Evolutionary conservation across 2,113 vertebrate genomes (phyloP), one percentile per base, ranked within the genome.

Genomic region (Bubo bubo): DNA sequence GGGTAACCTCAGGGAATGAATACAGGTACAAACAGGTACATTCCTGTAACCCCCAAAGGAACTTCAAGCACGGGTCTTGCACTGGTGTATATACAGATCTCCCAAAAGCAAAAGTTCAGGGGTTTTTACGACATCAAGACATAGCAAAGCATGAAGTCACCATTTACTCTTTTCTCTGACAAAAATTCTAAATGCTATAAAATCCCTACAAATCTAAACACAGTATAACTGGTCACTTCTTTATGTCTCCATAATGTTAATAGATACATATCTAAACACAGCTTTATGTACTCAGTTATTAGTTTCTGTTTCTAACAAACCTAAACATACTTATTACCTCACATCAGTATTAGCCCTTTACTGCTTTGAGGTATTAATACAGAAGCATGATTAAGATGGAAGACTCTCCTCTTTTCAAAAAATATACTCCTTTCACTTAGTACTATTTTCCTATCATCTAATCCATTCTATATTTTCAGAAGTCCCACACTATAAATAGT

Each of bases 351-450:
- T 76, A 97, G 89, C 93, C 93, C 89, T 96, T 96, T 45, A 45
- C 70, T 76, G 84, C 84, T 95, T 77, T 89, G 74, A 95, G 89
- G 86, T 94, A 79, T 87, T 70, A 70, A 70, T 10, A 77, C 39
- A 87, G 60, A 67, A 96, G 59, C 76, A 60, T 14, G 1, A 28
- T 34, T 66, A 90, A 58, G 43, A 68, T 2, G 8, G 86, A 84
- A 92, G 86, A 94, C 58, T 39, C 55, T 64, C 62, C 13, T 71
- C 62, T 62, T 45, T 53, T 52, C 12, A 71, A 82, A 97, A 91
- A 76, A 88, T 75, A 93, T 12, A 93, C 37, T 58, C 56, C 67
- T 91, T 89, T 56, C 55, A 77, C 71, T 85, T 80, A 41, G 35
- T 32, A 41, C 58, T 39, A n/a, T 63, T 81, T 55, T 55, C 86